These are phyloP conservation scores for Rana temporaria DNA, from an alignment of 2,113 vertebrate genomes.

Conservation along the genomic window DNA sequence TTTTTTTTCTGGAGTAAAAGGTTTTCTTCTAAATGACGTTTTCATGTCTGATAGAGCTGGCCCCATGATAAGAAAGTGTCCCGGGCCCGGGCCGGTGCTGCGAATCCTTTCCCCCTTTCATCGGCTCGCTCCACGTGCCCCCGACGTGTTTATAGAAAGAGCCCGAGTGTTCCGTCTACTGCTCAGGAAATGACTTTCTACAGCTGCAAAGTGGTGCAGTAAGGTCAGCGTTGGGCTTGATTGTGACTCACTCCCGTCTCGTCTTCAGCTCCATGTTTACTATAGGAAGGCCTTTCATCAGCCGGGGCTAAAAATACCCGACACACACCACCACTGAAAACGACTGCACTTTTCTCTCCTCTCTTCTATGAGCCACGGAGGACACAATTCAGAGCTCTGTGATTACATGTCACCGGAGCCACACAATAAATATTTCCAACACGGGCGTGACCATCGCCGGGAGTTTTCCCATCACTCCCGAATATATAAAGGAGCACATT, in stretches of 20 bases:
- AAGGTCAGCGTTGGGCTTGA: constrained; percentile 28
- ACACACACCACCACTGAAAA: constrained; percentile 42
- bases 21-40: neutral
- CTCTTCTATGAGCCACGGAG: constrained; percentile 20
- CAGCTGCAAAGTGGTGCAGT: neutral
- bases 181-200: constrained; percentile 42
- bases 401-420: constrained; percentile 39
- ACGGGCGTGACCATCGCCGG: neutral
- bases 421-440: constrained; percentile 13
- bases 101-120: constrained; percentile 15
- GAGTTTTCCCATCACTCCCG: no score
- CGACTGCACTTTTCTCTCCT: constrained; percentile 2
- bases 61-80: neutral
- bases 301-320: constrained; percentile 48
- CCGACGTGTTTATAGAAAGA: constrained; percentile 11
- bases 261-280: constrained; percentile 47
- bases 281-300: constrained; percentile 54
- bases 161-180: constrained; percentile 8
- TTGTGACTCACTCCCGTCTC: constrained; percentile 50
- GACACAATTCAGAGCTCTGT: constrained; percentile 19
- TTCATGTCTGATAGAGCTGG: neutral
- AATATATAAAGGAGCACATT: no score
- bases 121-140: neutral
- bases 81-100: neutral
- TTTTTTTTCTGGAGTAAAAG: no score